Percentiles rank a stretch among this genome's conserved stretches.
phyloP scores from a whole-genome alignment of 23 tunicate genomes.

The Styela clava region DNA sequence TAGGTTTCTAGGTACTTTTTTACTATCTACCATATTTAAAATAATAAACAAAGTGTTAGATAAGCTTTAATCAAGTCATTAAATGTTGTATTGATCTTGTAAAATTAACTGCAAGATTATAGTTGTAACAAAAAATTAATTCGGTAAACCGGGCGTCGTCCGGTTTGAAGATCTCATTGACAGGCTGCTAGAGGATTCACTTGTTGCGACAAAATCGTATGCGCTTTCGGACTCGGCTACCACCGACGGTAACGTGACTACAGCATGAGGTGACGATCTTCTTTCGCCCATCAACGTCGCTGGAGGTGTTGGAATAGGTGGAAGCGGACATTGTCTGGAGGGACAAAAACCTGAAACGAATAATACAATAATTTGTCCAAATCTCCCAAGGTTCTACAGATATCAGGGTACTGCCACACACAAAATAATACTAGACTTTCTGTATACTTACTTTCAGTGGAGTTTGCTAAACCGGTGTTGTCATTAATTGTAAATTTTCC shows the following conservation, averaged over 20 bases:
- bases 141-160: conserved; percentile 10
- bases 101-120: too few relatives aligned
- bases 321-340: neutral
- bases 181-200: neutral
- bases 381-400: neutral
- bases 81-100: too few relatives aligned
- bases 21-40: too few relatives aligned
- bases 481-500: neutral
- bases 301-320: conserved; percentile 1
- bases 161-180: neutral
- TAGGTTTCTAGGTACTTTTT: too few relatives aligned
- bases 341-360: neutral
- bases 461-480: neutral
- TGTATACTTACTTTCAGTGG: neutral
- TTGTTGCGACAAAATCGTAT: neutral
- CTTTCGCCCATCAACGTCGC: neutral
- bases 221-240: neutral
- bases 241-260: neutral
- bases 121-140: neutral
- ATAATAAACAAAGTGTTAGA: too few relatives aligned
- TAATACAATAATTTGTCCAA: neutral
- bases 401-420: neutral
- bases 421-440: neutral
- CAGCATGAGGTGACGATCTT: neutral
- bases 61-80: too few relatives aligned